Base-by-base conservation (phyloP, 1,140 invertebrate genomes). In the Mizuhopecten yessoensis region DNA sequence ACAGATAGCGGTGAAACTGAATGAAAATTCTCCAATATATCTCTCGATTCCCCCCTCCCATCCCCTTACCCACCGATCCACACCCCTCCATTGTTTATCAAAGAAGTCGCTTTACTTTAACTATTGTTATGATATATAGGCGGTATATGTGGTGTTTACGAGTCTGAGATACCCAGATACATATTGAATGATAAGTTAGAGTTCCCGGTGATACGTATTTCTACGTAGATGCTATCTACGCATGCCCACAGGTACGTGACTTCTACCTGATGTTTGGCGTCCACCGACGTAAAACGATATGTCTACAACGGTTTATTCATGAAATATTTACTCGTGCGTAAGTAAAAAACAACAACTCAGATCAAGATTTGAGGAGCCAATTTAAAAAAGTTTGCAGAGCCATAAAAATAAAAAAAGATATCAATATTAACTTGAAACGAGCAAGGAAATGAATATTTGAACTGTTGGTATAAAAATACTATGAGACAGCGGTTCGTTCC, bases 301-400 rank as follows among this genome's bases (percentile, higher is more conserved):
- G 57, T 75, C 57, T 75, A 75, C 23, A 75, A 75, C 57, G 9
- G 57, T 75, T 75, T 29, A 75, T 75, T 75, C 57, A 75, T 75
- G 17, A 75, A 75, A n/a, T 75, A 9, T 29, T 75, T 75, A 75
- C 57, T 75, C 57, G 29, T 29, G 57, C n/a, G 57, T 9, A 75
- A 75, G 57, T 9, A 75, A 75, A 39, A 5, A 75, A 75, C 7
- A 75, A 75, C 23, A 75, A 29, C 5, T 29, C 57, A 5, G 57
- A 75, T 75, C 57, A 75, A 75, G 57, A 75, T 75, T 75, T 75
- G 57, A 7, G 57, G 57, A 75, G 57, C 57, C 57, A 29, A 29
- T n/a, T n/a, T n/a, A n/a, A n/a, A n/a, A n/a, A n/a, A n/a, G n/a
- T n/a, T n/a, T n/a, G n/a, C n/a, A n/a, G n/a, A n/a, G n/a, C n/a